Conservation (phyloP, 2,888 invertebrate genomes). For the Stenodera caucasica region DNA sequence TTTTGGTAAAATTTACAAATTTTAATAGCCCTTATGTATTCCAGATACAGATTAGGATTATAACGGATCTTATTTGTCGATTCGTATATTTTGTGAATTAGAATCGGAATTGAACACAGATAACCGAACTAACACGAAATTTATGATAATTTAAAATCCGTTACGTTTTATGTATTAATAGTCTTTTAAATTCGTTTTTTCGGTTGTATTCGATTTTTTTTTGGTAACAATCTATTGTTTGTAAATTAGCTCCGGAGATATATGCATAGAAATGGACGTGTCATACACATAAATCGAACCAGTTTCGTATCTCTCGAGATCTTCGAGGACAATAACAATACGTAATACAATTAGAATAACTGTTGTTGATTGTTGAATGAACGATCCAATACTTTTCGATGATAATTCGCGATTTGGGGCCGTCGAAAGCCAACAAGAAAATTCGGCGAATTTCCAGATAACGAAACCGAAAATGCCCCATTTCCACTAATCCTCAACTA, state of each 20-base stretch:
- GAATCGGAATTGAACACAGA: not conserved
- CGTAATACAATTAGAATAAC: not conserved
- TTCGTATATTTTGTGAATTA: not conserved
- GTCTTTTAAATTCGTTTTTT: not conserved
- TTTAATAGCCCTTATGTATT: not conserved
- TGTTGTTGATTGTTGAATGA: not conserved
- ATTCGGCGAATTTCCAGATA: not conserved
- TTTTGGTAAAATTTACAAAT: not conserved
- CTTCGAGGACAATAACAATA: not conserved
- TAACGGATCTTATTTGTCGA: not conserved
- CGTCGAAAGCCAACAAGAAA: no score
- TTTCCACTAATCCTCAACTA: not conserved
- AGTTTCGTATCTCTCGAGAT: not conserved
- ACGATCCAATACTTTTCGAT: no score
- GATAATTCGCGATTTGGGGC: no score
- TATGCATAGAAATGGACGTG: not conserved
- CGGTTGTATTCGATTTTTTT: conserved; percentile 2
- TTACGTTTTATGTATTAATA: not conserved
- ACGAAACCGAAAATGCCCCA: not conserved
- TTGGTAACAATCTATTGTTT: not conserved
- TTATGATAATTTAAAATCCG: conserved; percentile 6
- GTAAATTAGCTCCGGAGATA: not conserved
- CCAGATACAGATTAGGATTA: not conserved
- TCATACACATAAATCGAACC: not conserved
- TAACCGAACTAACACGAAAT: not conserved